Evolutionary conservation across 2,113 vertebrate species (phyloP), one percentile per base, ranked within the genome.

Genomic region (Thryonomys swinderianus): DNA sequence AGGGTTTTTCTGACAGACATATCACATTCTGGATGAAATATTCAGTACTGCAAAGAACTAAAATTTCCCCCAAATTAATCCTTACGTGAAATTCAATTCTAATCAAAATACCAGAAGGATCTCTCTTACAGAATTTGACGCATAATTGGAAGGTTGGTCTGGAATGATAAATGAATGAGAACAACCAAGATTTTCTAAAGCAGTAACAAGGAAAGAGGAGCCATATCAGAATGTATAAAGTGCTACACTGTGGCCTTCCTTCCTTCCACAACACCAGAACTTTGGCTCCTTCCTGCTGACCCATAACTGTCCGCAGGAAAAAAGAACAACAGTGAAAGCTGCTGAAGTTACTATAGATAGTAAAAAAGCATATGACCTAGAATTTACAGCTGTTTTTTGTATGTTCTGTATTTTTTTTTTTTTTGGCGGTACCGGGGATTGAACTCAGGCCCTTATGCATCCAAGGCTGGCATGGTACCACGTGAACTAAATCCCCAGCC

Each of bases 21-120:
- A 87, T 96, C 81, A 71, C 59, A 40, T 81, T 95, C 80, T 71
- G 7, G 76, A 88, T 76, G 32, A 96, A 87, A 84, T 76, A 87
- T 84, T 76, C 87, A 85, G 57, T 84, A 94, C 78, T 27, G 7
- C 71, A 96, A 94, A 95, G 81, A 81, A 76, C 66, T 81, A 76
- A 94, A 88, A 88, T 66, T 92, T 92, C 57, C 88, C 71, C 81
- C 32, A 90, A 90, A 93, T 94, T 81, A 93, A 90, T 84, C 84
- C 42, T 89, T 84, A 86, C 80, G 61, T 91, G 40, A 85, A 94
- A 95, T 91, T 96, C 74, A 88, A 59, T 87, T 89, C 86, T 85
- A 96, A 87, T 93, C 92, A 96, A 96, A 97, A 96, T 57, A 95
- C 53, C 87, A 91, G 92, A 89, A 91, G 64, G 57, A 90, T 94